These are phyloP conservation scores for Lanius ludovicianus DNA, from an alignment of 2,113 vertebrate species.

Conservation along the genomic window DNA sequence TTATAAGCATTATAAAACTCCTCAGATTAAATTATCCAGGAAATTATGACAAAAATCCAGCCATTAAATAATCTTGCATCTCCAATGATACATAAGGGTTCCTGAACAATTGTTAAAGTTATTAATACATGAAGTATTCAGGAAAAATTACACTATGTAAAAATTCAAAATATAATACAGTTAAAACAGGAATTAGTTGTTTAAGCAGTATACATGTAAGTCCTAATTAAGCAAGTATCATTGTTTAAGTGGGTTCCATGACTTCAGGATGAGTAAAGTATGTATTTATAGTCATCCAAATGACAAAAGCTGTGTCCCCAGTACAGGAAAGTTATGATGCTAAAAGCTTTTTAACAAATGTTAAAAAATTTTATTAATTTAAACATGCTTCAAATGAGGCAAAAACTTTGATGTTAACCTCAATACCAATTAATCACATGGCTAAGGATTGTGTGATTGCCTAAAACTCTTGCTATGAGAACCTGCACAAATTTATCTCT, in stretches of 20 bases:
- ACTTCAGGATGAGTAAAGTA: neutral
- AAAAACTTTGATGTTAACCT: neutral
- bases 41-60: neutral
- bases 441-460: neutral
- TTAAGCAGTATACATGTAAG: neutral
- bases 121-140: neutral
- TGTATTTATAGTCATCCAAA: neutral
- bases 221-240: neutral
- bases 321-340: neutral
- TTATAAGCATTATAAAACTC: neutral
- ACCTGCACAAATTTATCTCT: neutral
- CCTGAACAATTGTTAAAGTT: neutral
- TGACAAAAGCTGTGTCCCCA: neutral
- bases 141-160: neutral
- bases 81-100: neutral
- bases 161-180: neutral
- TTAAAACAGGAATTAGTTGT: neutral
- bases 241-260: neutral
- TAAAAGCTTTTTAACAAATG: neutral
- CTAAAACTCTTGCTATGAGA: neutral
- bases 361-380: neutral
- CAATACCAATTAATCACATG: neutral
- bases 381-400: neutral
- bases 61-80: neutral
- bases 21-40: neutral